Base-by-base conservation (phyloP, 2,888 invertebrate species). In the Amiota communis region DNA sequence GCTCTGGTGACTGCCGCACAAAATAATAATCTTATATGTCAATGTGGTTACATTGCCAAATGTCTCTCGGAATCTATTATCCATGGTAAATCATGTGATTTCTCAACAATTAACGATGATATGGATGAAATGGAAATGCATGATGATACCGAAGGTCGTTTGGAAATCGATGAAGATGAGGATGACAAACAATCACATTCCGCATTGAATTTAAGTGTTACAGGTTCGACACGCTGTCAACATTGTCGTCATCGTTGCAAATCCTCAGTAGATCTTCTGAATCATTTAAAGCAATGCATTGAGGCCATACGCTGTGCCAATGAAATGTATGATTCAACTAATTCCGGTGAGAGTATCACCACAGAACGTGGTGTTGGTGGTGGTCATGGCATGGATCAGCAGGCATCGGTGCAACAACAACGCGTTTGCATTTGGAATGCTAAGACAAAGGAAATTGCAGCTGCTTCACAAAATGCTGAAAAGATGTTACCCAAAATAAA, bases 181-280 rank as follows among this genome's bases (percentile, higher is more conserved):
- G 87, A 88, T 9, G 89, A 90, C 77, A 87, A 82, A 20, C 87
- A 88, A 57, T 87, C 87, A 4, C 88, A 87, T 65, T 90, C 90
- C 49, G 90, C 91, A 53, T 84, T 91, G 57, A 92, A 91, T 86
- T 78, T 89, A 12, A 89, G 89, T 15, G 87, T 88, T 1, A 86
- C 85, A 2, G 93, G 94, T 77, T 95, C 95, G 13, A 94, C 95
- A 69, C 92, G 96, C 74, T 97, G 97, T 87, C 96, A 96, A 89
- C 93, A 94, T 87, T 97, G 97, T 88, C 92, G 96, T 77, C 96
- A 95, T 88, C 92, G 96, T 75, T 97, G 96, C 89, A 96, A 96
- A 90, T 95, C 95, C 46, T 95, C 95, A 80, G 92, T 93, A 4
- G 96, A 96, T 90, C 91, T 97, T 67, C 91, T 93, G 77, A 90